phyloP scores from a whole-genome alignment of 2,113 vertebrate species.

The Oryctolagus cuniculus region mOryCun1.1 NC_091432.1:98652001-98652500 shows the following conservation, averaged over 20 bases:
- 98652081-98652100: not conserved
- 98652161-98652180: not conserved
- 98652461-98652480: no score
- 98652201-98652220: not conserved
- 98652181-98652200: not conserved
- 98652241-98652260: not conserved
- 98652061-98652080: not conserved
- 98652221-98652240: not conserved
- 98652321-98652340: not conserved
- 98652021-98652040: not conserved
- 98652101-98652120: not conserved
- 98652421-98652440: no score
- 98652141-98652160: not conserved
- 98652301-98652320: not conserved
- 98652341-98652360: not conserved
- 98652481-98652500: no score
- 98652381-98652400: no score
- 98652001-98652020: not conserved
- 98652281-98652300: not conserved
- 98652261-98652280: not conserved
- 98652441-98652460: no score
- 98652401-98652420: no score
- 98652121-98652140: not conserved
- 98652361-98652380: no score
- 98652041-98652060: slow-evolving; percentile 28